Base-by-base conservation (phyloP, 2,888 invertebrate species). In the Latheticus oryzae region DNA sequence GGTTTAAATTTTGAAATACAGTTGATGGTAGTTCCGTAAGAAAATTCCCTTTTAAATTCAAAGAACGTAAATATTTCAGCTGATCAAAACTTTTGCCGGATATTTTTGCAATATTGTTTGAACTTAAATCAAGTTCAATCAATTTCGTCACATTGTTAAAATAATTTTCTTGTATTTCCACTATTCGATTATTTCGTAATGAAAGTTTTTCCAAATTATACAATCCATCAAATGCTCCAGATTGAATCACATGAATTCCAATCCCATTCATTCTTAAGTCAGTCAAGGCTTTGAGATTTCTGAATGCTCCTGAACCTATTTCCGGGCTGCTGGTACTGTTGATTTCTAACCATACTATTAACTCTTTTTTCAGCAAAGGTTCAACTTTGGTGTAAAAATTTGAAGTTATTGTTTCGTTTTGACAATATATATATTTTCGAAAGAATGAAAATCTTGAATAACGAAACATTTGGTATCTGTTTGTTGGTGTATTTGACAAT, bases 91-190 rank as follows among this genome's bases (percentile, higher is more conserved):
- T 23, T 7, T 32, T 9, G 4, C 19, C 16, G n/a, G 17, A 8
- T n/a, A 52, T n/a, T 3, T n/a, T 7, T 0, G 12, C 15, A 8
- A 52, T 42, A 8, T 30, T 42, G 23, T 52, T 52, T 9, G 11
- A 33, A 32, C 52, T 52, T 8, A 52, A 32, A 42, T 52, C 40
- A 8, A 52, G 21, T 1, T 5, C 24, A 3, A 30, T 11, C 15
- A 52, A 23, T 7, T 15, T 40, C 3, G 32, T 5, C n/a, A 42
- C 40, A 32, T 30, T 8, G 2, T 5, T 11, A 23, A 50, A 37
- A 37, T 11, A 11, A 9, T 42, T 19, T 11, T 28, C 24, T 15
- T 17, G 4, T 1, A 32, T n/a, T 5, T 8, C 13, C 2, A 1
- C 5, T 9, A 45, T 15, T 30, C 8, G 9, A 8, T 45, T 45